Conservation (phyloP, 2,113 vertebrate species). For the Eptatretus burgeri region DNA sequence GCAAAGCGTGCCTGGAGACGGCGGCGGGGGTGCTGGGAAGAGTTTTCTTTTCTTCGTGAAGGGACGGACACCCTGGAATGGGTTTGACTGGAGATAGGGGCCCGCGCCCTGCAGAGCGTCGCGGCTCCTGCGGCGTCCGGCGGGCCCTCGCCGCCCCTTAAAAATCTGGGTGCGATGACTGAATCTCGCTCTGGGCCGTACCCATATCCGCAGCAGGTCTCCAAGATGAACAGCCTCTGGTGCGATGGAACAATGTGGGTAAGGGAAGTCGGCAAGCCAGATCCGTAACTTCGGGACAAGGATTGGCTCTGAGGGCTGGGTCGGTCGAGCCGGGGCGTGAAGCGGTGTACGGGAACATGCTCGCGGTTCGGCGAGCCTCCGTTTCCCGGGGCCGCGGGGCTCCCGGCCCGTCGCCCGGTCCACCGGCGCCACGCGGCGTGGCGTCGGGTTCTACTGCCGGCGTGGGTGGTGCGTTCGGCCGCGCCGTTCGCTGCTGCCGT, state of each 20-base stretch:
- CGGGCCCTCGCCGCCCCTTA: background rate
- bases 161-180: background rate
- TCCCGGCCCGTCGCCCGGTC: background rate
- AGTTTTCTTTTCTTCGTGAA: conserved; percentile 1
- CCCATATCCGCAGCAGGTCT: background rate
- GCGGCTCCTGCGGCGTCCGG: background rate
- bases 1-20: background rate
- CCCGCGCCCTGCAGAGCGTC: background rate
- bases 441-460: background rate
- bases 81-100: background rate
- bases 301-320: background rate
- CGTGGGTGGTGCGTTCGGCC: background rate
- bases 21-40: background rate
- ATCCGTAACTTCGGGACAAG: background rate
- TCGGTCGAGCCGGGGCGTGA: background rate
- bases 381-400: conserved; percentile 2
- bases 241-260: background rate
- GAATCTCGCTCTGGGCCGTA: conserved; percentile 5
- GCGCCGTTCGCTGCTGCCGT: no score
- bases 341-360: background rate
- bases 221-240: background rate
- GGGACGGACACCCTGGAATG: background rate
- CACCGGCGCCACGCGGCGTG: background rate
- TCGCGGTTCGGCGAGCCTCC: background rate
- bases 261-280: background rate